A percentile compares a stretch with the other conserved stretches of the same genome.
Conservation (phyloP, 2,797 vertebrate genomes). For the Alfaro cultratus region DNA sequence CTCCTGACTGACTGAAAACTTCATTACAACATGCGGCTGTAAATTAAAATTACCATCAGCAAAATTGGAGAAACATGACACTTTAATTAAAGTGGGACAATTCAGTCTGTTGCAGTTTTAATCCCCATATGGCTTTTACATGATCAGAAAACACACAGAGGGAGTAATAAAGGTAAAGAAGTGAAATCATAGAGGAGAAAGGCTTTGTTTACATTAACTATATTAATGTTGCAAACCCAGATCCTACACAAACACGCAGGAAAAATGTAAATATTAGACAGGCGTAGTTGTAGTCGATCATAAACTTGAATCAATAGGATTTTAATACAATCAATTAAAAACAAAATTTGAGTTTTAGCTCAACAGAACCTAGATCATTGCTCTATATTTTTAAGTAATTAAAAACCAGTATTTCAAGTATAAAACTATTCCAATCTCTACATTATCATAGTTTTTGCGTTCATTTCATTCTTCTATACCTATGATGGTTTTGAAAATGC, state of each 20-base stretch:
- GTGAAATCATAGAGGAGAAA: constrained; percentile 27
- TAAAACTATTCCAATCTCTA: not conserved
- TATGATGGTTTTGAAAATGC: not conserved
- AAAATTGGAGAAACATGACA: constrained; percentile 65
- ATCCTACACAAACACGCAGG: not conserved
- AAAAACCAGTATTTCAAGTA: not conserved
- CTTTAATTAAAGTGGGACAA: constrained; percentile 66
- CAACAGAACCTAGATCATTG: not conserved
- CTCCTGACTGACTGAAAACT: constrained; percentile 40
- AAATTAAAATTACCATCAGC: constrained; percentile 66
- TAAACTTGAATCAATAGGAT: not conserved
- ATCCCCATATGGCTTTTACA: constrained; percentile 51
- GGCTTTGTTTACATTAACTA: too few species aligned
- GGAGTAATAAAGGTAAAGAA: constrained; percentile 24
- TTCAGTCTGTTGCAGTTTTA: constrained; percentile 36
- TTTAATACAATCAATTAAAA: not conserved
- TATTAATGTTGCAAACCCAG: not conserved
- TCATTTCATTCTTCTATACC: not conserved
- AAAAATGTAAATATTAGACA: too few species aligned
- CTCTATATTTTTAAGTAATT: not conserved
- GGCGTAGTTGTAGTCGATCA: too few species aligned
- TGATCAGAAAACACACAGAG: constrained; percentile 3
- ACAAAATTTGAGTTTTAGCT: not conserved
- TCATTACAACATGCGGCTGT: constrained; percentile 42
- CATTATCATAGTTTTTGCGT: not conserved